Evolutionary conservation across 2,113 vertebrate genomes (phyloP), one percentile per base, ranked within the genome.

Genomic region (Turnix velox): DNA sequence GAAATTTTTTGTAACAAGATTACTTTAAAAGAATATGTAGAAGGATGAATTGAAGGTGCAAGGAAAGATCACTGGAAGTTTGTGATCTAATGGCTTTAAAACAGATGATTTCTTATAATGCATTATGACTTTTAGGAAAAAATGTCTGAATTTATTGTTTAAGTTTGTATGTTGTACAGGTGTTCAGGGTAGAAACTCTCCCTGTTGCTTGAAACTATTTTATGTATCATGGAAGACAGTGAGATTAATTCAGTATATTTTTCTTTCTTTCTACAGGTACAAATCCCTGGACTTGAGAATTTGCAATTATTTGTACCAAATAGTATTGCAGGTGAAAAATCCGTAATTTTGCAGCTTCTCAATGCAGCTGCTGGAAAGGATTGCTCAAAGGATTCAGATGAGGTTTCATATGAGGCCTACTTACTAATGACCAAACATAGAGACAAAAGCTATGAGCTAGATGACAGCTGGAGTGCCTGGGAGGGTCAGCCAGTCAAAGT

Each of bases 311-410:
- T 99, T 93, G 98, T 99, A 42, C 99, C 98, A 8, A 97, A 90
- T 30, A 88, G 69, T n/a, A 94, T 99, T 69, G 98, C 96, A 7
- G 86, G 96, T 79, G 98, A 98, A 94, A 98, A 98, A 66, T 79
- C 97, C 30, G 94, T 98, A 58, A 98, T 99, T 95, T 95, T 99
- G 90, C 99, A 99, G 95, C 96, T 99, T 22, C 98, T 99, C 55
- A 99, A 99, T 23, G 98, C 99, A 3, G 98, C 99, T 16, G 98
- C 98, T 7, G 99, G 99, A 24, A 99, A 99, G 90, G 99, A 99
- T 96, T 99, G 99, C 95, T 99, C 99, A 6, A 99, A 99, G 92
- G 99, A 99, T 71, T 98, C 98, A 0, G 99, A 99, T 16, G 99
- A 99, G 2, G 93, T 98, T 8, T 81, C 97, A 0, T 97, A 99